A percentile compares a stretch with the other conserved stretches of the same genome.
Evolutionary conservation across 2,113 vertebrate genomes (phyloP).

Genomic region (Ptyas mucosa): DNA sequence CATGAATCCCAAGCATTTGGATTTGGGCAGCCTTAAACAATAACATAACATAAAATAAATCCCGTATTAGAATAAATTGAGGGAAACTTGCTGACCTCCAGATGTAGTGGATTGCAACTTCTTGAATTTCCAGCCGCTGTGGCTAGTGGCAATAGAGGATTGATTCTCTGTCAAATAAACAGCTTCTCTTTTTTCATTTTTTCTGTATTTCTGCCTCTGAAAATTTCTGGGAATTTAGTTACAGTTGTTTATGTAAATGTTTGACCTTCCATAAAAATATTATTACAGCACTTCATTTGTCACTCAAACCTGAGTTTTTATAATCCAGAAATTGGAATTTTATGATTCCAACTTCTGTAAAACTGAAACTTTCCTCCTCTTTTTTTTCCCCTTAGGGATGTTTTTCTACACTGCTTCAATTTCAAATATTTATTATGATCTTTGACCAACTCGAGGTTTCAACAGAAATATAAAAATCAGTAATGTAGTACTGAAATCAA

Average conservation of each 20-base stretch:
- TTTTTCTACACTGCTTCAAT: neutral
- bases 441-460: neutral
- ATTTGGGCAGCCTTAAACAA: neutral
- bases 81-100: neutral
- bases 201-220: slow-evolving; percentile 17
- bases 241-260: slow-evolving; percentile 44
- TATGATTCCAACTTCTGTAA: neutral
- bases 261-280: slow-evolving; percentile 33
- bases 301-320: slow-evolving; percentile 40
- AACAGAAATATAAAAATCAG: neutral
- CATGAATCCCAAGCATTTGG: neutral
- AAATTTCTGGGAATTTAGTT: slow-evolving; percentile 46
- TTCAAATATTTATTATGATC: neutral
- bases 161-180: slow-evolving; percentile 32
- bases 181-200: slow-evolving; percentile 29
- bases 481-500: neutral
- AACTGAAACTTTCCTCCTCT: neutral
- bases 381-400: neutral
- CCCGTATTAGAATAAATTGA: neutral
- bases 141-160: slow-evolving; percentile 6
- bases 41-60: neutral
- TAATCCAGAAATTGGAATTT: neutral
- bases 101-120: neutral
- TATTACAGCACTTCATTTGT: slow-evolving; percentile 39
- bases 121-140: neutral